These are phyloP conservation scores for Nymphalis polychloros DNA, from an alignment of 2,888 invertebrate species.

Conservation along the genomic window DNA sequence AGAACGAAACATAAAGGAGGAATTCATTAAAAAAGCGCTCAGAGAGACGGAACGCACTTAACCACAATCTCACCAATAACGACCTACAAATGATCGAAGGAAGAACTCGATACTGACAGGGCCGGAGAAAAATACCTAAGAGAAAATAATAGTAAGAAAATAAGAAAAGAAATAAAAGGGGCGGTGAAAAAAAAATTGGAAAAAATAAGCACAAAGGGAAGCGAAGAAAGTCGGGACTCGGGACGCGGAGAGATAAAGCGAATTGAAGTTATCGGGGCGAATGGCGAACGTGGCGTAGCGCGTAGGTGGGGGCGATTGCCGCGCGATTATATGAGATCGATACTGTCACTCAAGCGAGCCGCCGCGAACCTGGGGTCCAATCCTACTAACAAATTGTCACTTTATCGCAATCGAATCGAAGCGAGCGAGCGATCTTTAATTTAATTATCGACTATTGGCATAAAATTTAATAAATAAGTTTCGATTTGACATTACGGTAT, in stretches of 20 bases:
- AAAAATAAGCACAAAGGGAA: constrained; percentile 80
- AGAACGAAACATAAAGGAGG: constrained; percentile 61
- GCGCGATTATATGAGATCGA: constrained; percentile 78
- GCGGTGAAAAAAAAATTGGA: constrained; percentile 72
- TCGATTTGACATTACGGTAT: no score
- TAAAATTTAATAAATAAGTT: no score
- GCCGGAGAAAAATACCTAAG: constrained; percentile 75
- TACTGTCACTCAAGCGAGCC: constrained; percentile 71
- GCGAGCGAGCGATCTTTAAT: no score
- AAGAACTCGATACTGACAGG: constrained; percentile 58
- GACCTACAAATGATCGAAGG: constrained; percentile 74
- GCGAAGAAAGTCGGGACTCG: constrained; percentile 70
- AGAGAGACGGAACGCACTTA: constrained; percentile 60
- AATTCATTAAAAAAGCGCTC: constrained; percentile 76
- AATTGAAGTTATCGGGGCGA: constrained; percentile 81
- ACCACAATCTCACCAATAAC: constrained; percentile 75
- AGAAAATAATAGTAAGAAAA: constrained; percentile 79
- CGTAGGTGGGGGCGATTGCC: constrained; percentile 70
- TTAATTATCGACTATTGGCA: no score
- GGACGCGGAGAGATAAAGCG: constrained; percentile 77
- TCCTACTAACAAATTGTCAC: no score
- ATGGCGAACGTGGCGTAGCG: constrained; percentile 59
- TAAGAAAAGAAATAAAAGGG: constrained; percentile 72
- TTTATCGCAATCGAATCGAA: no score
- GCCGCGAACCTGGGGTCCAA: constrained; percentile 29